phyloP scores from a whole-genome alignment of 2,888 invertebrate genomes.

The Patella pellucida region DNA sequence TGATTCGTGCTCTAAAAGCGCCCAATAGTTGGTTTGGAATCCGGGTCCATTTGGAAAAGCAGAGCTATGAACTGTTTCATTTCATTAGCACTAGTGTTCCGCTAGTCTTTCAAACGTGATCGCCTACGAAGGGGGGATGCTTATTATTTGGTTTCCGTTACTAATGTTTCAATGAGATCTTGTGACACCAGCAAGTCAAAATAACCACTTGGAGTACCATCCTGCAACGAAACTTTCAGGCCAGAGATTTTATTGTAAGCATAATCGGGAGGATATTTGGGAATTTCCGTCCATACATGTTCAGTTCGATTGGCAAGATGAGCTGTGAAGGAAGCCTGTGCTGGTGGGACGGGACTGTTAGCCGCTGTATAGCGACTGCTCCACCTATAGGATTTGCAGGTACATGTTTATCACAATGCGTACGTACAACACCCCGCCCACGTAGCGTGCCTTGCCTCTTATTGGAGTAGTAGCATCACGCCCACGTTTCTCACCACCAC shows the following conservation, averaged over 20 bases:
- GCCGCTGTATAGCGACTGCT: not conserved
- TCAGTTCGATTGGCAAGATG: not conserved
- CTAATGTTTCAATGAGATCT: too few species aligned
- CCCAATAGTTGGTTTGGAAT: too few species aligned
- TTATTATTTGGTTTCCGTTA: too few species aligned
- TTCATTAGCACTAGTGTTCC: slow-evolving; percentile 9
- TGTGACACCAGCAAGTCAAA: not conserved
- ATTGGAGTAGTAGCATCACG: not conserved
- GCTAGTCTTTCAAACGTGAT: too few species aligned
- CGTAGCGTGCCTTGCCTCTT: not conserved
- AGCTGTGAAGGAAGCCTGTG: not conserved
- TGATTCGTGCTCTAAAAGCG: too few species aligned
- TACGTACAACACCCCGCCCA: not conserved
- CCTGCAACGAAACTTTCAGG: not conserved
- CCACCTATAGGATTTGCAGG: not conserved
- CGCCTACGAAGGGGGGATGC: too few species aligned
- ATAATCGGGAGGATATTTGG: not conserved
- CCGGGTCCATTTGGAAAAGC: too few species aligned
- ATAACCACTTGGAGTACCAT: not conserved
- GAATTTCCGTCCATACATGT: not conserved
- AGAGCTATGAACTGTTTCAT: too few species aligned
- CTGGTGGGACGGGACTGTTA: not conserved
- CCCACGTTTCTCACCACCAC: not conserved
- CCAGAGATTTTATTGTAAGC: not conserved
- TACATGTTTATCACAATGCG: not conserved